These are phyloP conservation scores for Spea bombifrons DNA, from an alignment of 2,113 vertebrate genomes.

Conservation along the genomic window DNA sequence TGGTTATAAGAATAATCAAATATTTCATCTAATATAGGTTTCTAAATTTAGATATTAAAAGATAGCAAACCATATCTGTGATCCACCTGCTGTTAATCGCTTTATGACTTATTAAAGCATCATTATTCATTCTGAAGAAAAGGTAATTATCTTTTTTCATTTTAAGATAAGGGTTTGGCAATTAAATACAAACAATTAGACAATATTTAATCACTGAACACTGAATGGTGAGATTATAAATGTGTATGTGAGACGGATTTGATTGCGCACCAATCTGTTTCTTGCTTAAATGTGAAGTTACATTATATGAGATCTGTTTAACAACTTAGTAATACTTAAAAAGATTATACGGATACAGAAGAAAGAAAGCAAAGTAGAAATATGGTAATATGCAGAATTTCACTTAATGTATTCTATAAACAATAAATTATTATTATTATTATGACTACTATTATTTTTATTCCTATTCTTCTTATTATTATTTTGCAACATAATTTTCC, in stretches of 20 bases:
- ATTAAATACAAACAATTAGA: conserved; percentile 79
- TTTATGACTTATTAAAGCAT: conserved; percentile 66
- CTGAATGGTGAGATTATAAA: not conserved
- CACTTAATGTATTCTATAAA: too few relatives aligned
- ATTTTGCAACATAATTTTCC: too few relatives aligned
- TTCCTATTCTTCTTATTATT: too few relatives aligned
- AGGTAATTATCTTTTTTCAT: conserved; percentile 66
- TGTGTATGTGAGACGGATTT: not conserved
- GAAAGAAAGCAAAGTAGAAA: too few relatives aligned
- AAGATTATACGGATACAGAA: too few relatives aligned
- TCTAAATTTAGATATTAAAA: conserved; percentile 6
- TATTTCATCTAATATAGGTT: conserved; percentile 8
- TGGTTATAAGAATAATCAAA: conserved; percentile 9
- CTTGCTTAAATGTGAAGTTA: too few relatives aligned
- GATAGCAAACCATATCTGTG: not conserved
- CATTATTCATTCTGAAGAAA: conserved; percentile 71
- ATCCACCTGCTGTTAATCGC: conserved; percentile 67
- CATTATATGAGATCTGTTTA: too few relatives aligned
- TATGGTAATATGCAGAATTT: too few relatives aligned
- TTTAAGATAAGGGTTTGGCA: conserved; percentile 66
- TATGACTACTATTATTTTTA: too few relatives aligned
- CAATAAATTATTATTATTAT: too few relatives aligned
- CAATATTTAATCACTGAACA: conserved; percentile 66
- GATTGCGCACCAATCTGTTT: too few relatives aligned
- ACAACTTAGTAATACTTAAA: too few relatives aligned